Evolutionary conservation across 2,888 invertebrate species (phyloP), one percentile per base, ranked within the genome.

Genomic region (Itoplectis maculator): DNA sequence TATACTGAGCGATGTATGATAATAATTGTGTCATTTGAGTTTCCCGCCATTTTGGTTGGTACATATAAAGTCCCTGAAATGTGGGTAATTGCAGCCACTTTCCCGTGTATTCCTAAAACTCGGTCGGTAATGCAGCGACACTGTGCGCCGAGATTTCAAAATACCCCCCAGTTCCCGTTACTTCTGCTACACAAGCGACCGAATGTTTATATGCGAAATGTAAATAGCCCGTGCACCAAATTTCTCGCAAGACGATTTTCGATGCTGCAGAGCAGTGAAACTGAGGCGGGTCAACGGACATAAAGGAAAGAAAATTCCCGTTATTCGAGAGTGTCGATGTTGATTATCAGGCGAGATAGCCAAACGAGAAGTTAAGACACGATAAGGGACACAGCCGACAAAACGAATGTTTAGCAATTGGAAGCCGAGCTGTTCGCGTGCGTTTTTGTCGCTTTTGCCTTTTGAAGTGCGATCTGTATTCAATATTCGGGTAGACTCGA

Each of bases 271-370:
- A 29, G 29, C 47, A n/a, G 15, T n/a, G n/a, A n/a, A 15, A 7
- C 5, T 18, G 49, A 51, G 9, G 9, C 49, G 20, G 18, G 9
- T 18, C 8, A 13, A 20, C 7, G 9, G n/a, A n/a, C n/a, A n/a
- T n/a, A n/a, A n/a, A 20, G 8, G 20, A 11, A 29, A 56, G 23
- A 29, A n/a, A 51, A 29, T 7, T n/a, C 15, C 49, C 8, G 49
- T 49, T 18, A 37, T 51, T 45, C 37, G 13, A 7, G 1, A 1
- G 11, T 6, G 6, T 15, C 68, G 29, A 37, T 51, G 15, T 18
- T 37, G 54, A 69, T 69, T 40, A 54, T 69, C 54, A 69, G 20
- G 51, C 35, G 1, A 13, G 69, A 54, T 54, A 35, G 37, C 23
- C 18, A 13, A 40, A 42, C 18, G n/a, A 13, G 13, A 40, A 18